A percentile compares a stretch with the other conserved stretches of the same genome.
Evolutionary conservation across 2,113 vertebrate species (phyloP).

Genomic region (Microcebus griseorufus): DNA sequence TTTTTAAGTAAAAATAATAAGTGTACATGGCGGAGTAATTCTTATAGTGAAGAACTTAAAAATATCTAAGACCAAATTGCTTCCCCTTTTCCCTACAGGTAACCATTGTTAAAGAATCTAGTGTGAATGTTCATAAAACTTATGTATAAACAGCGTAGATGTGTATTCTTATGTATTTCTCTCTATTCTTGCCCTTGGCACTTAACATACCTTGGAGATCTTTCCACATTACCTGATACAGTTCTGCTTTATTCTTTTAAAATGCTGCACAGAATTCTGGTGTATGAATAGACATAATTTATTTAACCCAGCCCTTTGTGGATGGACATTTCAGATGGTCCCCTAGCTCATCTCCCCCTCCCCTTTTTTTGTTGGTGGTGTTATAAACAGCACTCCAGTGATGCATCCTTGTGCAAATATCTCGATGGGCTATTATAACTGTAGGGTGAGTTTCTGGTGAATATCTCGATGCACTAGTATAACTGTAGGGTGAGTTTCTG

Average conservation of each 20-base stretch:
- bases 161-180: background rate
- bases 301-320: background rate
- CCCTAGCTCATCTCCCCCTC: fast-evolving
- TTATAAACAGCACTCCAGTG: background rate
- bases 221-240: background rate
- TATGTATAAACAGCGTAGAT: fast-evolving
- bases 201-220: background rate
- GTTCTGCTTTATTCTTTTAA: background rate
- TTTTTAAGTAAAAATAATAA: background rate
- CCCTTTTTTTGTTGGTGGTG: background rate
- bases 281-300: background rate
- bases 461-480: no score
- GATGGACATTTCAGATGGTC: background rate
- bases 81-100: background rate
- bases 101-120: background rate
- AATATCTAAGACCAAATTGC: background rate
- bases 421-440: no score
- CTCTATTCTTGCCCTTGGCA: background rate
- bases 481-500: no score
- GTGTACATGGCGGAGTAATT: background rate
- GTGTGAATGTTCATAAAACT: background rate
- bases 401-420: background rate
- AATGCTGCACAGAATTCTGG: background rate
- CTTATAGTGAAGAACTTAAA: background rate
- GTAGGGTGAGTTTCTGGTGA: no score